Conservation (phyloP, 2,113 vertebrate genomes). For the Rhizomys pruinosus region DNA sequence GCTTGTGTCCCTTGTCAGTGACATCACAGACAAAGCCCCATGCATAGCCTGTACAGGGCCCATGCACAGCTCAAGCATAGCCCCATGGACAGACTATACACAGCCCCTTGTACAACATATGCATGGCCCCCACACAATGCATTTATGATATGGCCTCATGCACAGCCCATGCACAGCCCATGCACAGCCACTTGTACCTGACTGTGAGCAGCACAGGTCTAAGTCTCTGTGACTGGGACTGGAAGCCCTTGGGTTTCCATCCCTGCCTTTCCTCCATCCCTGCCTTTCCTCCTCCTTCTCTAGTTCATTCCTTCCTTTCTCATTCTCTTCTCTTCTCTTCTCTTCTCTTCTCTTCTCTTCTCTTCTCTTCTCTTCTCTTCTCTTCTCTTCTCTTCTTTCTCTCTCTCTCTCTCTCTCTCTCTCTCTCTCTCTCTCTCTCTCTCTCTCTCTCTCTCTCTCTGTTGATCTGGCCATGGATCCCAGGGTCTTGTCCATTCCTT, state of each 20-base stretch:
- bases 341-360: neutral
- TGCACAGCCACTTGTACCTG: neutral
- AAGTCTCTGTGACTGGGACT: neutral
- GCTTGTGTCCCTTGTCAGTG: neutral
- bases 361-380: too few species aligned
- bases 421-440: neutral
- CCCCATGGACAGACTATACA: too few species aligned
- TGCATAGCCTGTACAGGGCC: too few species aligned
- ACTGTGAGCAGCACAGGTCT: neutral
- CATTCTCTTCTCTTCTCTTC: fast-evolving
- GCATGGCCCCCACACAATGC: too few species aligned
- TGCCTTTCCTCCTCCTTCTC: fast-evolving
- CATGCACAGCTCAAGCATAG: too few species aligned
- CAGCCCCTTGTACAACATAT: too few species aligned
- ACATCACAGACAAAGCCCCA: too few species aligned
- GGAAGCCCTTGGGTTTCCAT: neutral
- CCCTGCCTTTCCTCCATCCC: neutral
- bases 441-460: neutral
- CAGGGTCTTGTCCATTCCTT: neutral
- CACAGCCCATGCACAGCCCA: too few species aligned
- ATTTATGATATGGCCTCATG: too few species aligned
- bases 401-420: neutral
- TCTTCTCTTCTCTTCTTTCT: neutral
- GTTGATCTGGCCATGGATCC: neutral
- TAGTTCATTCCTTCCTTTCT: neutral